Percentiles rank a stretch among this genome's conserved stretches.
These are phyloP conservation scores for Calidris pugnax DNA, from an alignment of 2,113 vertebrate genomes.

Conservation along the genomic window DNA sequence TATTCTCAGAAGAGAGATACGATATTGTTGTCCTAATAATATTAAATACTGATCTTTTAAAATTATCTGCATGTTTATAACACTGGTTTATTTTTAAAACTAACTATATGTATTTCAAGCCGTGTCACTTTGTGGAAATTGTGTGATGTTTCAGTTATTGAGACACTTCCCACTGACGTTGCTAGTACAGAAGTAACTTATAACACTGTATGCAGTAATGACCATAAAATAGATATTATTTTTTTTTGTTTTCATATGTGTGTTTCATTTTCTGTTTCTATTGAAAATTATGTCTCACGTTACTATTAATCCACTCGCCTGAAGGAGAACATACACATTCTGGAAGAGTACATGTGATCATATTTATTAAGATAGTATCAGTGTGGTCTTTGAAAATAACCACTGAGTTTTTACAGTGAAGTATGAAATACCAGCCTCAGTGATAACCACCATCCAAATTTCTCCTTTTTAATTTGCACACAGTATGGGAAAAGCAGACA, in stretches of 20 bases:
- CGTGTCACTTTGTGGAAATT: neutral
- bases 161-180: neutral
- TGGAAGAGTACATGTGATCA: slow-evolving; percentile 1
- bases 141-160: neutral
- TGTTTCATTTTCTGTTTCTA: neutral
- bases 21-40: neutral
- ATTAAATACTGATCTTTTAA: neutral
- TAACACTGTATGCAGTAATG: neutral
- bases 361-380: neutral
- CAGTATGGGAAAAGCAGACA: neutral
- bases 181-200: neutral
- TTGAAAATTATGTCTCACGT: neutral
- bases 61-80: neutral
- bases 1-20: neutral
- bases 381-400: slow-evolving; percentile 48
- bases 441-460: neutral
- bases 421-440: slow-evolving; percentile 3
- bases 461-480: slow-evolving; percentile 30
- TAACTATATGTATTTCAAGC: neutral
- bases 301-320: slow-evolving; percentile 24
- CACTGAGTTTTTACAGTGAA: slow-evolving; percentile 27
- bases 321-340: neutral
- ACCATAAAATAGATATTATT: neutral
- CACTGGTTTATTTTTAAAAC: neutral
- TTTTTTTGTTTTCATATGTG: neutral